These are phyloP conservation scores for Anguilla anguilla DNA, from an alignment of 2,797 vertebrate genomes.

Conservation along the genomic window DNA sequence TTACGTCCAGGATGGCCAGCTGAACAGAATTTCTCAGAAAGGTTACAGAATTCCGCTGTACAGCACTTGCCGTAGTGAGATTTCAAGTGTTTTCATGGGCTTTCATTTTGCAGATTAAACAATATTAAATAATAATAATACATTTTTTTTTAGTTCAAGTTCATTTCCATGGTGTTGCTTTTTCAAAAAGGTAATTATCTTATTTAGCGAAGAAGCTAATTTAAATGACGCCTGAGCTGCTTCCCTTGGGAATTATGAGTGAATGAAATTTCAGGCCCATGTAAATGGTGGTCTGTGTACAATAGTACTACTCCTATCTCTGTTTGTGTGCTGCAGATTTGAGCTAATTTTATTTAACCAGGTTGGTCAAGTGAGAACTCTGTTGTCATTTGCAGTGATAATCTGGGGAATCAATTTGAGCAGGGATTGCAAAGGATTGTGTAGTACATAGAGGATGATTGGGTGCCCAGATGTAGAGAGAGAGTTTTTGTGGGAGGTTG, in stretches of 20 bases:
- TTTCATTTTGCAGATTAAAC: neutral
- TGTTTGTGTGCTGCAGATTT: neutral
- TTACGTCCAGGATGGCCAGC: constrained; percentile 17
- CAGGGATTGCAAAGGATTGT: neutral
- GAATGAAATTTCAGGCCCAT: neutral
- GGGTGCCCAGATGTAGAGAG: neutral
- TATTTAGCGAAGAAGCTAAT: neutral
- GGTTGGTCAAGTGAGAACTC: neutral
- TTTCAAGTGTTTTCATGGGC: neutral
- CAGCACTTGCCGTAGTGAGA: neutral
- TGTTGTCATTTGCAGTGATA: neutral
- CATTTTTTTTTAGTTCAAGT: neutral
- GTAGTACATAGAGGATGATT: neutral
- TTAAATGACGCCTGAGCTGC: neutral
- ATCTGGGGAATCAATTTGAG: neutral
- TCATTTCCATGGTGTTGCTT: neutral
- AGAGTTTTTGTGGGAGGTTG: neutral
- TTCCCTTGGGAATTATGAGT: neutral
- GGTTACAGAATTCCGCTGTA: neutral
- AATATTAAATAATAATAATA: neutral
- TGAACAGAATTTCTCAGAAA: neutral
- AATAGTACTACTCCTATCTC: neutral
- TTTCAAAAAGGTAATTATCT: neutral
- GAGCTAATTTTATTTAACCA: neutral
- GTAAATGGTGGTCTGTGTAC: neutral